These are phyloP conservation scores for Dissostichus mawsoni DNA, from an alignment of 2,113 vertebrate species.

Conservation along the genomic window DNA sequence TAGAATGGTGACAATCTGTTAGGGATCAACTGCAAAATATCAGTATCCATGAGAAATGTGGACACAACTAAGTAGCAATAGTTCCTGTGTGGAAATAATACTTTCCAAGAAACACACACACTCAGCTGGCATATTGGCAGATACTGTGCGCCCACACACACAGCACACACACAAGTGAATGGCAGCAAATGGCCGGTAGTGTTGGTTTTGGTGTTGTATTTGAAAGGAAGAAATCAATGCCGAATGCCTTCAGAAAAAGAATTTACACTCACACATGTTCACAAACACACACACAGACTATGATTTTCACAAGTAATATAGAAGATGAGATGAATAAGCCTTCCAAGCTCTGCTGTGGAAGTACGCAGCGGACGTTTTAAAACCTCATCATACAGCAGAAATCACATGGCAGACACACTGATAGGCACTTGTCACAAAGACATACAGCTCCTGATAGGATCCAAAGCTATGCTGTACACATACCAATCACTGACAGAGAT, in stretches of 20 bases:
- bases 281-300: conserved; percentile 22
- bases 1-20: background rate
- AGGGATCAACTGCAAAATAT: background rate
- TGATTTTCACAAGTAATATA: conserved; percentile 55
- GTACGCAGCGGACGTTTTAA: conserved; percentile 43
- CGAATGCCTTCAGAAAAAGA: conserved; percentile 32
- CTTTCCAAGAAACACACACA: conserved; percentile 7
- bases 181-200: conserved; percentile 2
- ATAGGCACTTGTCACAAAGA: conserved; percentile 49
- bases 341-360: conserved; percentile 30
- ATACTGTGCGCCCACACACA: background rate
- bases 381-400: conserved; percentile 51
- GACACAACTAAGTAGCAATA: background rate
- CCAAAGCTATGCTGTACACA: conserved; percentile 26
- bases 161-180: background rate
- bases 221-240: conserved; percentile 38
- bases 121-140: background rate
- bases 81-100: background rate
- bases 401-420: conserved; percentile 36
- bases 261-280: conserved; percentile 1
- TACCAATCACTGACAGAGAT: conserved; percentile 33
- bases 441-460: conserved; percentile 34
- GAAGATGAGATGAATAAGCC: conserved; percentile 49
- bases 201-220: conserved; percentile 2
- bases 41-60: background rate